Evolutionary conservation across 1,140 invertebrate genomes (phyloP).

Genomic region (Drosophila trapezifrons): DNA sequence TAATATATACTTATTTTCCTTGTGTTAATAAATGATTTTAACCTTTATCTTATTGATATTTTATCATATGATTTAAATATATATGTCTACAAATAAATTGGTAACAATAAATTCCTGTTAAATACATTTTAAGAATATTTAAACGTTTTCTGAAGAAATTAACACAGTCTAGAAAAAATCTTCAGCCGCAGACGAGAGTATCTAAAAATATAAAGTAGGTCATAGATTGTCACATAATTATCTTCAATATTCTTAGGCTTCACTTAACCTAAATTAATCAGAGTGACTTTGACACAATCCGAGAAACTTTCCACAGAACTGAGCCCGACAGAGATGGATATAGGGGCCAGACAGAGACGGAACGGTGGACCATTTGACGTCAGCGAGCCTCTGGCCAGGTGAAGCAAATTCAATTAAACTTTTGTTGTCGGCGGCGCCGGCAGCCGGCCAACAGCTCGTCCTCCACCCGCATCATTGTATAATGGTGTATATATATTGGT

Average conservation of each 20-base stretch:
- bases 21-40: too few species aligned
- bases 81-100: too few species aligned
- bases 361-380: conserved; percentile 41
- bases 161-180: not conserved
- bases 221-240: conserved; percentile 6
- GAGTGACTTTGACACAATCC: conserved; percentile 6
- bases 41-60: too few species aligned
- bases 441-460: not conserved
- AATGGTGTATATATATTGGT: conserved; percentile 15
- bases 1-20: too few species aligned
- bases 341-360: not conserved
- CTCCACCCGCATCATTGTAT: conserved; percentile 32
- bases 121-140: too few species aligned
- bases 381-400: conserved; percentile 43
- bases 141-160: not conserved
- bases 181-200: too few species aligned
- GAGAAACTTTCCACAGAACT: conserved; percentile 11
- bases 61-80: too few species aligned
- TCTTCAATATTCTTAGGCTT: not conserved
- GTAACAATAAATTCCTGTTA: too few species aligned
- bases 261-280: conserved; percentile 5
- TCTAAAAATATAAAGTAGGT: not conserved
- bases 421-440: conserved; percentile 41
- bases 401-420: conserved; percentile 76
- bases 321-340: conserved; percentile 3